These are phyloP conservation scores for Thamnophis elegans DNA, from an alignment of 2,797 vertebrate genomes.

Conservation along the genomic window DNA sequence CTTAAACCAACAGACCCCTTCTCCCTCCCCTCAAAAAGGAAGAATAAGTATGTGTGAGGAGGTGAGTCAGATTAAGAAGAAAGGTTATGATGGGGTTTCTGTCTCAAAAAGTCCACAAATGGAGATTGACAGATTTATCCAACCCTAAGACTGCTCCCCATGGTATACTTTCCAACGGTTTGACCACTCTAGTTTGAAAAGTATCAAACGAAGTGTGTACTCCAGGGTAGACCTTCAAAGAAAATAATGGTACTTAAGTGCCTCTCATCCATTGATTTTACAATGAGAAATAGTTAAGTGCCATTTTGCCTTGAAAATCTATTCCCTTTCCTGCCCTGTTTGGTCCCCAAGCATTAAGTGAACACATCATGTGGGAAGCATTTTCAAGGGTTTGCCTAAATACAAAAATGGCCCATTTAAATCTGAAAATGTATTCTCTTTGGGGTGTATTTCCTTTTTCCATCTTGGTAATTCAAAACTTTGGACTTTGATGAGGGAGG, in stretches of 20 bases:
- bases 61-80: not conserved
- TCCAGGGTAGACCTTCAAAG: slow-evolving; percentile 32
- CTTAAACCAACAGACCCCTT: not conserved
- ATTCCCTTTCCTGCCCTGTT: not conserved
- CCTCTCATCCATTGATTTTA: slow-evolving; percentile 29
- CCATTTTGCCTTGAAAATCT: slow-evolving; percentile 33
- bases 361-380: not conserved
- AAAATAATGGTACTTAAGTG: slow-evolving; percentile 38
- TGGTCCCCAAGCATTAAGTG: slow-evolving; percentile 16
- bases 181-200: slow-evolving; percentile 25
- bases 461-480: not conserved
- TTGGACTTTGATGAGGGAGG: not conserved
- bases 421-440: not conserved
- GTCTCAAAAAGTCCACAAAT: slow-evolving; percentile 32
- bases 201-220: slow-evolving; percentile 20
- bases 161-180: slow-evolving; percentile 25
- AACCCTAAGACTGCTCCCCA: slow-evolving; percentile 19
- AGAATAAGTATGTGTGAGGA: not conserved
- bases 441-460: not conserved
- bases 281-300: slow-evolving; percentile 34
- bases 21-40: not conserved
- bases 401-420: not conserved
- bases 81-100: slow-evolving; percentile 16
- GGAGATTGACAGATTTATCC: slow-evolving; percentile 29
- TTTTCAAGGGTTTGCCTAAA: not conserved